Evolutionary conservation across 1,140 invertebrate genomes (phyloP), one percentile per base, ranked within the genome.

Genomic region (Drosophila elegans): DNA sequence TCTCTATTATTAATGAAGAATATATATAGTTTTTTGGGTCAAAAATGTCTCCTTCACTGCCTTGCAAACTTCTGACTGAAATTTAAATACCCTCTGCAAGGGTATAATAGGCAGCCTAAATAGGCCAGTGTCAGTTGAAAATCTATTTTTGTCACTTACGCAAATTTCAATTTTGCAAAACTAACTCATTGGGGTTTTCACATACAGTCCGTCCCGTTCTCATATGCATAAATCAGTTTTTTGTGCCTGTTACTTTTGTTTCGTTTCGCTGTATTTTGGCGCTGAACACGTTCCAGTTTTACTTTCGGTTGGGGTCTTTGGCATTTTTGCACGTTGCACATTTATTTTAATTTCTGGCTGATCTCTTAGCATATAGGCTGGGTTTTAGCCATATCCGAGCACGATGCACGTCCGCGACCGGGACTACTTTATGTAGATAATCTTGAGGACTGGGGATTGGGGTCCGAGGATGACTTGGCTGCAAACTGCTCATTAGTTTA

Each of bases 401-500:
- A 72, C 68, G 68, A 72, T 71, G 67, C 67, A 71, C 67, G 67
- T 69, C 66, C 13, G 38, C n/a, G 29, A 32, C 21, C 42, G 38
- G 39, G 55, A 34, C 42, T 27, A 55, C 53, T 13, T 71, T 57
- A 72, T 74, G 55, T 60, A 89, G 83, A 77, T 89, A 74, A 88
- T 88, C 84, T 82, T 6, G 34, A 5, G 45, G 46, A 9, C 7
- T 27, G 27, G 41, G 34, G 42, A 21, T 2, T n/a, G 38, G 39
- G 44, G 46, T 1, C 10, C 75, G 62, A 45, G 82, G 49, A 59
- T 61, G 53, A 49, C 57, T 54, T 48, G 76, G 34, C 66, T 69
- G 80, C 84, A 84, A 88, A 84, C 85, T 89, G 84, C 84, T 89
- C 84, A 89, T 89, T 89, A 89, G 85, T 89, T 89, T 89, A 89